A percentile compares a stretch with the other conserved stretches of the same genome.
These are phyloP conservation scores for Macropus fuliginosus DNA, from an alignment of 2,797 vertebrate genomes.

Conservation along the genomic window DNA sequence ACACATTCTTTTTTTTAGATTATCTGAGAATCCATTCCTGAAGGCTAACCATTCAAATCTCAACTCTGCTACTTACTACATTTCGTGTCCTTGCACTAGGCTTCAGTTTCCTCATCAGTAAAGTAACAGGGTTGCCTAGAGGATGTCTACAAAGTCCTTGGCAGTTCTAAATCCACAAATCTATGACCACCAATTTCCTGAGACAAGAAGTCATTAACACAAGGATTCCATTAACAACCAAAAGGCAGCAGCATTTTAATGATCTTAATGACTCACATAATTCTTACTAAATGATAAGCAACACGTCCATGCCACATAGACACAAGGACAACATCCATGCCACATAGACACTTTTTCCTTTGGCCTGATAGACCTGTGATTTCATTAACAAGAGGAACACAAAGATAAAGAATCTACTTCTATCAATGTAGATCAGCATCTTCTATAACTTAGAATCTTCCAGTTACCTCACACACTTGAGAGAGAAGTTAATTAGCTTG, in stretches of 20 bases:
- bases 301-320: conserved; percentile 10
- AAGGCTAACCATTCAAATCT: neutral
- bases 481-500: neutral
- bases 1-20: neutral
- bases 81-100: neutral
- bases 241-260: neutral
- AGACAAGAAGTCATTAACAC: neutral
- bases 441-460: neutral
- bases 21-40: neutral
- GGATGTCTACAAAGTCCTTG: neutral
- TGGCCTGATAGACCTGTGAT: neutral
- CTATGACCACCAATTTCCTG: neutral
- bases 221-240: neutral
- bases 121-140: neutral
- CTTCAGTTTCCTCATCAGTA: neutral
- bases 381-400: neutral
- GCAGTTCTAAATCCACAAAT: neutral
- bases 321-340: conserved; percentile 39
- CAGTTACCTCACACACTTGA: neutral
- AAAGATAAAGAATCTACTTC: neutral
- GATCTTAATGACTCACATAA: neutral
- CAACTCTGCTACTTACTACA: neutral
- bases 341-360: conserved; percentile 18
- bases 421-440: neutral
- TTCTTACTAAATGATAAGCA: conserved; percentile 42